Evolutionary conservation across 2,888 invertebrate species (phyloP).

Genomic region (Catotricha subobsoleta): DNA sequence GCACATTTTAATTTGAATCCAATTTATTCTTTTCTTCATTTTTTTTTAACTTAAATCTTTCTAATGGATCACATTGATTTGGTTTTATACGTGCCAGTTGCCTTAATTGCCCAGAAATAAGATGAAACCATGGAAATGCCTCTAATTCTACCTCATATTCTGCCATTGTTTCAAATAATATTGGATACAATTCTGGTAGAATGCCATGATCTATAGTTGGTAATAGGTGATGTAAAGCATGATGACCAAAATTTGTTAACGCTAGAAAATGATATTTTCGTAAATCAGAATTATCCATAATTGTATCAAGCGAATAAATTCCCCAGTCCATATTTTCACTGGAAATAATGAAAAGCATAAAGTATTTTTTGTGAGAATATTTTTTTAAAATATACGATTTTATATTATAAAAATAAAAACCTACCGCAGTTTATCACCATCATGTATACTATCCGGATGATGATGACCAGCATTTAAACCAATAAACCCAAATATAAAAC

Average conservation of each 20-base stretch:
- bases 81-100: slow-evolving; percentile 35
- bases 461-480: slow-evolving; percentile 62
- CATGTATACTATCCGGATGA: slow-evolving; percentile 60
- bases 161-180: slow-evolving; percentile 25
- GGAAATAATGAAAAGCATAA: not conserved
- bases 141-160: slow-evolving; percentile 24
- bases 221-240: slow-evolving; percentile 61
- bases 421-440: slow-evolving; percentile 51
- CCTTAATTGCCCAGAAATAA: slow-evolving; percentile 46
- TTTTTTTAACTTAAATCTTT: not conserved
- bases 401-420: slow-evolving; percentile 5
- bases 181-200: slow-evolving; percentile 44
- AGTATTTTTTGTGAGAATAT: not conserved
- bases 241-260: slow-evolving; percentile 58
- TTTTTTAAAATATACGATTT: not conserved
- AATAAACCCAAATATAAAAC: slow-evolving; percentile 42
- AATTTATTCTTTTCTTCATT: not conserved
- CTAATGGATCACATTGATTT: slow-evolving; percentile 19
- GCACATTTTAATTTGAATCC: not conserved
- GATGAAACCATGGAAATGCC: slow-evolving; percentile 36
- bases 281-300: slow-evolving; percentile 50
- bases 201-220: slow-evolving; percentile 64
- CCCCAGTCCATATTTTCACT: slow-evolving; percentile 51
- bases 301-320: slow-evolving; percentile 52
- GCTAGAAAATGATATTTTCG: slow-evolving; percentile 48